Conservation (phyloP, 2,888 invertebrate species). For the Brachypalpus laphriformis region DNA sequence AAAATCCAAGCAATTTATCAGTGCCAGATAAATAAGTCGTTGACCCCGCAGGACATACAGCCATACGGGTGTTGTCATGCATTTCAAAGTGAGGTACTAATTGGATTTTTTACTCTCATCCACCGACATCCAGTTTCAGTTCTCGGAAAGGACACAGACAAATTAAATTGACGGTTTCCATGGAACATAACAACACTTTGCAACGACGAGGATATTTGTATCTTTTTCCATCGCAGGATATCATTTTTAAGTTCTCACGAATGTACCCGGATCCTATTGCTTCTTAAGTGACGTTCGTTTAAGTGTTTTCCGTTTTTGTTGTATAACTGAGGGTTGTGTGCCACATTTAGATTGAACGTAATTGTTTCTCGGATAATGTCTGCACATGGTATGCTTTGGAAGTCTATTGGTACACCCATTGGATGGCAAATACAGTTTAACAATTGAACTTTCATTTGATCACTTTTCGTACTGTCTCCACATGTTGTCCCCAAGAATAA, state of each 20-base stretch:
- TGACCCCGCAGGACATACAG: neutral
- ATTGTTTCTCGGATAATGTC: neutral
- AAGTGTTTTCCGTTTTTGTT: neutral
- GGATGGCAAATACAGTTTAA: neutral
- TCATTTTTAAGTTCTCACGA: neutral
- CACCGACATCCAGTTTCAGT: neutral
- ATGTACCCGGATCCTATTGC: neutral
- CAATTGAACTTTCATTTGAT: neutral
- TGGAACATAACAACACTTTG: neutral
- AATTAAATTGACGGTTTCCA: conserved; percentile 2
- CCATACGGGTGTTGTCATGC: neutral
- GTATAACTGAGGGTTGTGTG: neutral
- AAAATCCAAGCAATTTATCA: conserved; percentile 14
- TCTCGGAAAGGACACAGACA: neutral
- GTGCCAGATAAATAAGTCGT: neutral
- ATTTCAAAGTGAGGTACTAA: neutral
- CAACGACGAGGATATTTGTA: neutral
- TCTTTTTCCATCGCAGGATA: neutral
- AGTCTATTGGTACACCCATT: neutral
- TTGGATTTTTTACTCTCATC: neutral
- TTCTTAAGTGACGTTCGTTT: neutral
- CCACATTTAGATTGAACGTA: neutral
- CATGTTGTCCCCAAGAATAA: neutral
- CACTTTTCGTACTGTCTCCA: neutral
- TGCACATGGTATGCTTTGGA: neutral